Conservation (phyloP, 1,140 invertebrate species). For the Drosophila azteca region DNA sequence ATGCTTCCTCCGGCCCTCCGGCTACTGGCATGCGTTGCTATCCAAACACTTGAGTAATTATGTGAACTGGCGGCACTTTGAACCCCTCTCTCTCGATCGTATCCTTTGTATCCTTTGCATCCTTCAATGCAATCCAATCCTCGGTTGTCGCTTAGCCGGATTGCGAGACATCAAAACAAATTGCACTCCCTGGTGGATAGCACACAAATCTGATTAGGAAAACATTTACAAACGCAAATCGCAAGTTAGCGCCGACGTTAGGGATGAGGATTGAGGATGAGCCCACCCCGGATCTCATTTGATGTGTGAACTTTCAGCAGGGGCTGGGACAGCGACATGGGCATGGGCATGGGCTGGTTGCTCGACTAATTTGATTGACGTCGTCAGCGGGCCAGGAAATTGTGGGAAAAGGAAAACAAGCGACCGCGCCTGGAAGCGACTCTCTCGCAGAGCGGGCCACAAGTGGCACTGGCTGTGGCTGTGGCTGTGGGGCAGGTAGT, state of each 20-base stretch:
- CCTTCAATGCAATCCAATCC: neutral
- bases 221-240: slow-evolving; percentile 80
- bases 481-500: slow-evolving; percentile 30
- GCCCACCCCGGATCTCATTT: slow-evolving; percentile 55
- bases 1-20: slow-evolving; percentile 6
- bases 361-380: slow-evolving; percentile 74
- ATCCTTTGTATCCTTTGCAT: too few relatives aligned
- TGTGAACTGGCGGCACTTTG: slow-evolving; percentile 29
- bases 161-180: slow-evolving; percentile 79
- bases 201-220: slow-evolving; percentile 76
- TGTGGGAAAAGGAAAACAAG: slow-evolving; percentile 56
- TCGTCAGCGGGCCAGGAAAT: slow-evolving; percentile 60
- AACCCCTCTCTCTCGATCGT: slow-evolving; percentile 10
- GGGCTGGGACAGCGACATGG: neutral
- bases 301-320: slow-evolving; percentile 73
- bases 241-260: slow-evolving; percentile 58
- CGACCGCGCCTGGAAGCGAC: neutral
- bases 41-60: slow-evolving; percentile 51
- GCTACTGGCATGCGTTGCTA: slow-evolving; percentile 1
- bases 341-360: slow-evolving; percentile 1
- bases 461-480: slow-evolving; percentile 65
- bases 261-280: neutral
- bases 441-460: slow-evolving; percentile 27
- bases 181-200: slow-evolving; percentile 66
- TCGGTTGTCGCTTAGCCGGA: slow-evolving; percentile 63